Evolutionary conservation across 2,113 vertebrate species (phyloP).

Genomic region (Otis tarda): DNA sequence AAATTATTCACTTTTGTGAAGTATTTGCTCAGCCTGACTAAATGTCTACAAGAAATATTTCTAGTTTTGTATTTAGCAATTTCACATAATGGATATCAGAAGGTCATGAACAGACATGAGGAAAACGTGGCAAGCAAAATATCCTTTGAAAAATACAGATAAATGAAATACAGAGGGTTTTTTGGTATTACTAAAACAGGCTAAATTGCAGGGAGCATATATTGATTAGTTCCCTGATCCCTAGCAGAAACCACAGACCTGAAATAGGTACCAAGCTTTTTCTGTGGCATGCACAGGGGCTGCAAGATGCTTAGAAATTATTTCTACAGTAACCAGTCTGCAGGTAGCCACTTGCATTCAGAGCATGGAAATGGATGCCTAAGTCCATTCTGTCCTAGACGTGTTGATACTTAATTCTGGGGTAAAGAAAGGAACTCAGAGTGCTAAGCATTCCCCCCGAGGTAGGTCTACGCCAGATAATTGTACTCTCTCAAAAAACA

Average conservation of each 20-base stretch:
- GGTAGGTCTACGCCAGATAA: not conserved
- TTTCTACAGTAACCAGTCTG: not conserved
- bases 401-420: not conserved
- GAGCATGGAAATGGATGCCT: not conserved
- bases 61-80: not conserved
- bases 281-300: not conserved
- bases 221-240: not conserved
- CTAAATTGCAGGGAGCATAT: not conserved
- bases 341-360: not conserved
- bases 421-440: not conserved
- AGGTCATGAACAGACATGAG: not conserved
- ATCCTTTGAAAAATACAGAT: not conserved
- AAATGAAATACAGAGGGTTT: not conserved
- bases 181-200: not conserved
- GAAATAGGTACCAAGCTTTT: not conserved
- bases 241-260: not conserved
- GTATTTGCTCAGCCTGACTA: not conserved
- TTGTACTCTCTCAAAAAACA: not conserved
- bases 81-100: not conserved
- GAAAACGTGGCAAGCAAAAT: not conserved
- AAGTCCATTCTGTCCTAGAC: not conserved
- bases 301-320: not conserved
- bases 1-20: not conserved
- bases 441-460: not conserved
- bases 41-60: constrained; percentile 14